These are phyloP conservation scores for Leptinotarsa haldemani DNA, from an alignment of 2,888 invertebrate genomes.

Conservation along the genomic window DNA sequence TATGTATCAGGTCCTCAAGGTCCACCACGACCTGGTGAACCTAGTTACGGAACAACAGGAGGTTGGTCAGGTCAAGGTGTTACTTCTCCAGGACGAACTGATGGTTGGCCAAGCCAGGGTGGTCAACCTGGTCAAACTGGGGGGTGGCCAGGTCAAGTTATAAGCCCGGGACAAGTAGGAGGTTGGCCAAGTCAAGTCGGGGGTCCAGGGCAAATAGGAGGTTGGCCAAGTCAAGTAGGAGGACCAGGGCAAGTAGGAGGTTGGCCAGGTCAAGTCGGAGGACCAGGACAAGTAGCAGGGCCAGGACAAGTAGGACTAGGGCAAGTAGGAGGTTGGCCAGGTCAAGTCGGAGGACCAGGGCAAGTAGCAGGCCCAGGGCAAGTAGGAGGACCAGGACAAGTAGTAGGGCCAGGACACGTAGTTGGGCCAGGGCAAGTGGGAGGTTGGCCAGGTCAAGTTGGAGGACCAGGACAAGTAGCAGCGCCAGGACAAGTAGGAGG, in stretches of 20 bases:
- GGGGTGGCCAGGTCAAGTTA: not conserved
- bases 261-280: conserved; percentile 30
- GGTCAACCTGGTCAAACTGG: conserved; percentile 8
- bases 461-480: conserved; percentile 32
- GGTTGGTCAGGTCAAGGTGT: conserved; percentile 14
- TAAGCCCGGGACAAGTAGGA: conserved; percentile 12
- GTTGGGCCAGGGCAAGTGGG: conserved; percentile 40
- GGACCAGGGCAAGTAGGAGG: conserved; percentile 27
- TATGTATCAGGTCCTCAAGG: conserved; percentile 41
- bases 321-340: conserved; percentile 32
- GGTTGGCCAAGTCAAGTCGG: conserved; percentile 24
- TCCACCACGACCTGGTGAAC: conserved; percentile 26
- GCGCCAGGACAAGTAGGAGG: conserved; percentile 30
- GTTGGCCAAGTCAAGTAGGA: conserved; percentile 29
- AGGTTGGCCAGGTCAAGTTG: conserved; percentile 28
- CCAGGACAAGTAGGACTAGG: conserved; percentile 12
- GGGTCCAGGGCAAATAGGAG: conserved; percentile 21
- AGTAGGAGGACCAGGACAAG: not conserved
- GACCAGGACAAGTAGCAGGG: conserved; percentile 30
- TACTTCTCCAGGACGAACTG: not conserved
- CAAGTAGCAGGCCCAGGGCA: conserved; percentile 20
- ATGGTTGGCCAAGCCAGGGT: too few relatives aligned
- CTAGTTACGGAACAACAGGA: conserved; percentile 28
- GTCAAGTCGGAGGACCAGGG: conserved; percentile 31
- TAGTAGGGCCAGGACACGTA: conserved; percentile 23